These are phyloP conservation scores for Panthera leo DNA, from an alignment of 2,113 vertebrate genomes.

Conservation along the genomic window DNA sequence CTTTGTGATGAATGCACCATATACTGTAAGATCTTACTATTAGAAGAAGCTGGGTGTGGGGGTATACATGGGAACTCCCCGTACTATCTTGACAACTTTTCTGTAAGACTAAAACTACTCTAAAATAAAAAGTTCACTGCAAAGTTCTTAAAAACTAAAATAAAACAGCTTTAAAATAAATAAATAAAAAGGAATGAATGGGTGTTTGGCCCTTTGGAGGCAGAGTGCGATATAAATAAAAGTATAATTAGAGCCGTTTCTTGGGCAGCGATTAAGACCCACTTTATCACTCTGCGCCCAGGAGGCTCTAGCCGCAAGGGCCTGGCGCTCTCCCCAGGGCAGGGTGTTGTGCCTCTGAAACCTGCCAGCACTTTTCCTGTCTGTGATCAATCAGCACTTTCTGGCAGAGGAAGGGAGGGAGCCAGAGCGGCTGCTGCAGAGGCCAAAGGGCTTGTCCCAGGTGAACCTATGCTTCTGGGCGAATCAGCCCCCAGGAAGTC, in stretches of 20 bases:
- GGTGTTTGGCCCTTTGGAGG: constrained; percentile 24
- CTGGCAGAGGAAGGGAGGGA: background rate
- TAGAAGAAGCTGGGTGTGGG: too few relatives aligned
- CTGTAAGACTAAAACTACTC: too few relatives aligned
- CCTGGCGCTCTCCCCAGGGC: background rate
- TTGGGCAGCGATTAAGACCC: background rate
- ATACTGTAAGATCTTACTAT: too few relatives aligned
- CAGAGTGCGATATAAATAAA: constrained; percentile 40
- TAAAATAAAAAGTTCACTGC: too few relatives aligned
- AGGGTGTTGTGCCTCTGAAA: background rate
- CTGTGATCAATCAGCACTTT: background rate
- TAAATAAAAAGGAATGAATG: background rate
- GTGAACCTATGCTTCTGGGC: background rate
- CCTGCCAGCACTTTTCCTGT: background rate
- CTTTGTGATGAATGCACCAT: too few relatives aligned
- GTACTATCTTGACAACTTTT: too few relatives aligned
- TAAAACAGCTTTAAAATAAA: too few relatives aligned
- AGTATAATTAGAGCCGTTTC: constrained; percentile 41
- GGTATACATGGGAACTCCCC: too few relatives aligned
- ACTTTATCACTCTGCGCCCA: background rate
- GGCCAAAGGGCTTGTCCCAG: background rate
- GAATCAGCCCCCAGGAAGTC: background rate
- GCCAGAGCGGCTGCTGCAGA: background rate
- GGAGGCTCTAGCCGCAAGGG: background rate
- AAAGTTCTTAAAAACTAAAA: too few relatives aligned